These are phyloP conservation scores for Shinisaurus crocodilurus DNA, from an alignment of 2,113 vertebrate species.

Conservation along the genomic window DNA sequence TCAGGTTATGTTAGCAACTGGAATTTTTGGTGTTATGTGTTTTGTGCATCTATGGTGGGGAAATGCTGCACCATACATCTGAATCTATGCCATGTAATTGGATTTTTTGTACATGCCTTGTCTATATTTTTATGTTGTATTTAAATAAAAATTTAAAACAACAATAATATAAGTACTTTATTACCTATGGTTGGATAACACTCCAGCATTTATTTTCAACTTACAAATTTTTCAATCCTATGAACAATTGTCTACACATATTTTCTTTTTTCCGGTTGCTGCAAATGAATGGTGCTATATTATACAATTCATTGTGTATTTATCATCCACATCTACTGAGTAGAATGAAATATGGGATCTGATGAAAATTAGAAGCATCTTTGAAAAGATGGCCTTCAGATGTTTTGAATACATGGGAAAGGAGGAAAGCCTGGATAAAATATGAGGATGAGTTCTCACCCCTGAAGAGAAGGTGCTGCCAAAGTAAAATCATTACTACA, in stretches of 20 bases:
- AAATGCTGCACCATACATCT: neutral
- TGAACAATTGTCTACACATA: neutral
- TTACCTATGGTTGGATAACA: neutral
- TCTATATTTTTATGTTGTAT: neutral
- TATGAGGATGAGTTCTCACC: neutral
- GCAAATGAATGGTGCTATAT: neutral
- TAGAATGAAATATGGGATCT: neutral
- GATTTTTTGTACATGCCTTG: neutral
- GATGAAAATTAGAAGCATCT: neutral
- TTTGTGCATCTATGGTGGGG: neutral
- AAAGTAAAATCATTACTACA: conserved; percentile 7
- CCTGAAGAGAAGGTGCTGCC: neutral
- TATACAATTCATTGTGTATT: neutral
- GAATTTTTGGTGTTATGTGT: neutral
- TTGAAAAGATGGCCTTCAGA: neutral
- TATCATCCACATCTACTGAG: neutral
- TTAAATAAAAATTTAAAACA: neutral
- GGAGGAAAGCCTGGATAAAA: neutral
- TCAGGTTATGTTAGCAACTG: neutral
- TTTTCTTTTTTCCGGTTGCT: neutral
- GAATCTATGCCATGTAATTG: neutral
- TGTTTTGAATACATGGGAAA: neutral
- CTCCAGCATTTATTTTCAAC: no score
- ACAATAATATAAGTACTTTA: neutral
- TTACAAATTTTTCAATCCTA: neutral